phyloP scores from a whole-genome alignment of 2,797 vertebrate genomes.

The Heterohyrax brucei region DNA sequence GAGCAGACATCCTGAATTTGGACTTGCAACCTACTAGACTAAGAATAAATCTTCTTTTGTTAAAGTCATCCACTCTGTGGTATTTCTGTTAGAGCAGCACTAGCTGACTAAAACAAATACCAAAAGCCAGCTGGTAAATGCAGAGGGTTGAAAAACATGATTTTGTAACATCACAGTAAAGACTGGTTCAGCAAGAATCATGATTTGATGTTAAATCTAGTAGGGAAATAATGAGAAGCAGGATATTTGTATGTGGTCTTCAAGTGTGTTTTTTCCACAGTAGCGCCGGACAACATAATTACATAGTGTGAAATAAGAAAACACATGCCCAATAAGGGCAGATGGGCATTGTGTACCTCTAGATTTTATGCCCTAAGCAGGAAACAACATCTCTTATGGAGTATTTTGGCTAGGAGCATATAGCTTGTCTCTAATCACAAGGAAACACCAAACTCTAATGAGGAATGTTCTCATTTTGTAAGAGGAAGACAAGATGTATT shows the following conservation, averaged over 20 bases:
- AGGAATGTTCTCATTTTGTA: constrained; percentile 39
- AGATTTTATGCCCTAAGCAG: background rate
- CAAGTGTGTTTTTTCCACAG: constrained; percentile 16
- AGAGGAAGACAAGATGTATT: background rate
- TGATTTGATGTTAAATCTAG: background rate
- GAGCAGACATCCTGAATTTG: too few species aligned
- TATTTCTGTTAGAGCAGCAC: too few species aligned
- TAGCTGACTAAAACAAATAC: too few species aligned
- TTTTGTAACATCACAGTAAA: constrained; percentile 32
- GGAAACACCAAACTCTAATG: constrained; percentile 29
- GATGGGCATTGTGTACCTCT: background rate
- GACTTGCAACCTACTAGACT: too few species aligned
- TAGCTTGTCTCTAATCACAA: background rate
- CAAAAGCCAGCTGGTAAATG: background rate
- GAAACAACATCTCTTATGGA: background rate
- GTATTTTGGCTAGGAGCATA: background rate
- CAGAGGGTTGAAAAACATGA: background rate
- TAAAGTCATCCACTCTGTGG: too few species aligned
- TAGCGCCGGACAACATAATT: constrained; percentile 28
- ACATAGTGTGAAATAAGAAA: constrained; percentile 23
- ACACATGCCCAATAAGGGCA: background rate
- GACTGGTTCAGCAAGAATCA: background rate
- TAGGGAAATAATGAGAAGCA: background rate
- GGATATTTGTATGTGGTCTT: background rate
- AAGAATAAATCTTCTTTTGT: too few species aligned